A percentile compares a stretch with the other conserved stretches of the same genome.
phyloP scores from a whole-genome alignment of 2,113 vertebrate genomes.

The Hippolais icterina region DNA sequence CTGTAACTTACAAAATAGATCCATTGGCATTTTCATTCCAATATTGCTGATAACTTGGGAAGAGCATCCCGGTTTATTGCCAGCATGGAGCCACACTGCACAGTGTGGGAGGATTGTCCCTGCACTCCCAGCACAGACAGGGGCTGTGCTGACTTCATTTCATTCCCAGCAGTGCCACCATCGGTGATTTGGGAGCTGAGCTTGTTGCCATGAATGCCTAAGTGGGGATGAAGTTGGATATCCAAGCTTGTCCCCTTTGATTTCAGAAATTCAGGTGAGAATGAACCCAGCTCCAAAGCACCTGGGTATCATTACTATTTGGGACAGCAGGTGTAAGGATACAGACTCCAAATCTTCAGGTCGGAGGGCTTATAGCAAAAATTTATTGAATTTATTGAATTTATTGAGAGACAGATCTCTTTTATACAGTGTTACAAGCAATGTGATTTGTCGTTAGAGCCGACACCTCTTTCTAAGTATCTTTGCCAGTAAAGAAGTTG shows the following conservation, averaged over 20 bases:
- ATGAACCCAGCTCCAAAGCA: neutral
- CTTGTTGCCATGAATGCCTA: neutral
- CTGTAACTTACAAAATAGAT: neutral
- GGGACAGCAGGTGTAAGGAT: too few species aligned
- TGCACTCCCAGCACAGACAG: neutral
- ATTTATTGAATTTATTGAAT: too few species aligned
- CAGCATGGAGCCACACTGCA: neutral
- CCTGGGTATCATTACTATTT: too few species aligned
- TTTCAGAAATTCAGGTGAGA: neutral
- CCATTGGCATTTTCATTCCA: slow-evolving; percentile 5
- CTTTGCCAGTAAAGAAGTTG: too few species aligned
- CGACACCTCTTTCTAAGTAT: too few species aligned
- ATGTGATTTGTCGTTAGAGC: too few species aligned
- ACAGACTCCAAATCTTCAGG: too few species aligned
- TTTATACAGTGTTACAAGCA: too few species aligned
- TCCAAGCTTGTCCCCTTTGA: neutral
- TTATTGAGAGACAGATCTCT: too few species aligned
- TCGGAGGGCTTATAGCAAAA: too few species aligned
- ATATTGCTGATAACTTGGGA: neutral
- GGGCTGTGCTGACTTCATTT: neutral
- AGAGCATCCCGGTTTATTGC: neutral
- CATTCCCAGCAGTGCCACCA: neutral
- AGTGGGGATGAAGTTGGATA: neutral
- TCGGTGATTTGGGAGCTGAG: neutral
- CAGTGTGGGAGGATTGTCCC: neutral